Conservation (phyloP, 2,888 invertebrate species). For the Hirtodrosophila trivittata region DNA sequence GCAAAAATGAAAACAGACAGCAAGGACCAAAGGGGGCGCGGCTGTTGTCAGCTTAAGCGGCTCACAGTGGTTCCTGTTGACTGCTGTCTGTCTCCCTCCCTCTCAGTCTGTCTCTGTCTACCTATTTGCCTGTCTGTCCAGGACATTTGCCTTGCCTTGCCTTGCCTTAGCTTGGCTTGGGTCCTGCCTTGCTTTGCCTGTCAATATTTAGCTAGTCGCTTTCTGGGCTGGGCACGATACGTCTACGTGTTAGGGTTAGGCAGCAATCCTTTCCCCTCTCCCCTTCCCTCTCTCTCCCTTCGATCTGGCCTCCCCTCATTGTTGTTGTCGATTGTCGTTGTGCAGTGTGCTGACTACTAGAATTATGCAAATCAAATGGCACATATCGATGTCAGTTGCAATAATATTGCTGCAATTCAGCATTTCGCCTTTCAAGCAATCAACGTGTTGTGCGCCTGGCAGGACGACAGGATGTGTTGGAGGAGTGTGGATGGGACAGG, state of each 20-base stretch:
- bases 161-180: slow-evolving; percentile 19
- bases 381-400: slow-evolving; percentile 77
- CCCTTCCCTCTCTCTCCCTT: not conserved
- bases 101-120: slow-evolving; percentile 13
- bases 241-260: slow-evolving; percentile 45
- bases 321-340: slow-evolving; percentile 10
- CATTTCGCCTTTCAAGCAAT: slow-evolving; percentile 59
- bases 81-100: slow-evolving; percentile 3
- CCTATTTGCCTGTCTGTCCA: slow-evolving; percentile 15
- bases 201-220: slow-evolving; percentile 63
- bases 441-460: slow-evolving; percentile 30
- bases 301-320: slow-evolving; percentile 2
- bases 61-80: slow-evolving; percentile 30
- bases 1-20: slow-evolving; percentile 74
- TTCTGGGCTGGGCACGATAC: slow-evolving; percentile 42
- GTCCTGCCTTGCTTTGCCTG: slow-evolving; percentile 32
- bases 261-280: not conserved
- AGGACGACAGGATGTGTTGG: not conserved
- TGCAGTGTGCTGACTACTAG: slow-evolving; percentile 40
- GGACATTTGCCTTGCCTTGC: slow-evolving; percentile 15
- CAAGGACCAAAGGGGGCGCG: slow-evolving; percentile 42
- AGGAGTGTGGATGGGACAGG: slow-evolving; percentile 24
- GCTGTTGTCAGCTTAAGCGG: slow-evolving; percentile 67
- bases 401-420: slow-evolving; percentile 76
- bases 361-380: slow-evolving; percentile 78